Evolutionary conservation across 2,888 invertebrate genomes (phyloP), one percentile per base, ranked within the genome.

Genomic region (Bruchidius siliquastri): DNA sequence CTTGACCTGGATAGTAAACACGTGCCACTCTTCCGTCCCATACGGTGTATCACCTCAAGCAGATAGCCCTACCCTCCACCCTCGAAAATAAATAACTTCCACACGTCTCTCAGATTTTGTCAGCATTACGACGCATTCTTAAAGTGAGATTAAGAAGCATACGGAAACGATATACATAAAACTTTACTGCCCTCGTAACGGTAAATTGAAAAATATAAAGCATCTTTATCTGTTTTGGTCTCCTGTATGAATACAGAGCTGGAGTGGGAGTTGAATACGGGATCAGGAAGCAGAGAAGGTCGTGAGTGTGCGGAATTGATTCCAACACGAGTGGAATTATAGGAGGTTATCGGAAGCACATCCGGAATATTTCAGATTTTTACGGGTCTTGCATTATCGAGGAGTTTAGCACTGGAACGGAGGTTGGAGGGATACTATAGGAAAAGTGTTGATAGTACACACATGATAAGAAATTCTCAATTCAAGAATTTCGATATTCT

Each of bases 191-290:
- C 68, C 68, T 22, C 68, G 68, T 68, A 68, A 68, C 68, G 68
- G 21, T 21, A 68, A 68, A 68, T 68, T 68, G 68, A 68, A 68
- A 68, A 68, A 68, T 49, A 49, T 49, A 68, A 68, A 68, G 22
- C 68, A 68, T 68, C 68, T 22, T 68, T 68, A 68, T 68, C 21
- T 68, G 68, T 68, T 68, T 68, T 68, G 68, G 22, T 13, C 1
- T 13, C 68, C 68, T 68, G 49, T 49, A 49, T 49, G 49, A 49
- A 49, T 49, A 49, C 49, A 49, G 49, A 49, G 49, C 49, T 49
- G 49, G 49, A 49, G 49, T 49, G 49, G 49, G 18, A 49, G 49
- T 49, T 49, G 49, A 49, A 49, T 49, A 49, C 49, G 49, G 49
- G 49, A 49, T 49, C 49, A 49, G 49, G 49, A 13, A 30, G 10